A percentile compares a stretch with the other conserved stretches of the same genome.
These are phyloP conservation scores for Drosophila dunni DNA, from an alignment of 1,140 invertebrate genomes.

Conservation along the genomic window DNA sequence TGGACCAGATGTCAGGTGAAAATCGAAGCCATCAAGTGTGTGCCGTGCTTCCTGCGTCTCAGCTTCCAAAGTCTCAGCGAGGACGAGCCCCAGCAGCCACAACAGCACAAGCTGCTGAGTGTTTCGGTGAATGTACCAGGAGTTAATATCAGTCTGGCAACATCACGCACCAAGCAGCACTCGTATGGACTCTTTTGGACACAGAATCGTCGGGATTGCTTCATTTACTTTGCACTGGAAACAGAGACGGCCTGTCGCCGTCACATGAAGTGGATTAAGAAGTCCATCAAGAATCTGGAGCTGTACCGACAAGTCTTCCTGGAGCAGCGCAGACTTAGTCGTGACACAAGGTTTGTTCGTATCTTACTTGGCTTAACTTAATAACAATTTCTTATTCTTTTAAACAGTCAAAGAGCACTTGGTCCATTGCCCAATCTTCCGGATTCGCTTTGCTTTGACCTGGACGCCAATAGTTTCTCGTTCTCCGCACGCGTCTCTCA, in stretches of 20 bases:
- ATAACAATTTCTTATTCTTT: background rate
- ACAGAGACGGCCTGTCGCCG: constrained; percentile 66
- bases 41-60: constrained; percentile 79
- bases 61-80: constrained; percentile 53
- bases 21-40: constrained; percentile 84
- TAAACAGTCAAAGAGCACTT: constrained; percentile 35
- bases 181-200: constrained; percentile 82
- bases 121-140: constrained; percentile 81
- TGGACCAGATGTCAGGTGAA: constrained; percentile 82
- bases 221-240: constrained; percentile 80
- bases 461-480: constrained; percentile 59
- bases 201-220: constrained; percentile 81
- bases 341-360: constrained; percentile 48
- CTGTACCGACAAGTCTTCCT: constrained; percentile 76
- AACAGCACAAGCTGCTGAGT: constrained; percentile 44
- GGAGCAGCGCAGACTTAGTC: constrained; percentile 70
- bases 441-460: constrained; percentile 45
- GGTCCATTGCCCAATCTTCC: constrained; percentile 75
- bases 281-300: constrained; percentile 83
- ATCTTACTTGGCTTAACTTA: background rate
- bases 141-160: constrained; percentile 69
- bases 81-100: constrained; percentile 19
- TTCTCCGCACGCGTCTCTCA: constrained; percentile 74
- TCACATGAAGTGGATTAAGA: constrained; percentile 84
- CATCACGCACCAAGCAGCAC: constrained; percentile 77